Evolutionary conservation across 1,140 invertebrate species (phyloP), one percentile per base, ranked within the genome.

Genomic region (Yoshiicerus persimilis): DNA sequence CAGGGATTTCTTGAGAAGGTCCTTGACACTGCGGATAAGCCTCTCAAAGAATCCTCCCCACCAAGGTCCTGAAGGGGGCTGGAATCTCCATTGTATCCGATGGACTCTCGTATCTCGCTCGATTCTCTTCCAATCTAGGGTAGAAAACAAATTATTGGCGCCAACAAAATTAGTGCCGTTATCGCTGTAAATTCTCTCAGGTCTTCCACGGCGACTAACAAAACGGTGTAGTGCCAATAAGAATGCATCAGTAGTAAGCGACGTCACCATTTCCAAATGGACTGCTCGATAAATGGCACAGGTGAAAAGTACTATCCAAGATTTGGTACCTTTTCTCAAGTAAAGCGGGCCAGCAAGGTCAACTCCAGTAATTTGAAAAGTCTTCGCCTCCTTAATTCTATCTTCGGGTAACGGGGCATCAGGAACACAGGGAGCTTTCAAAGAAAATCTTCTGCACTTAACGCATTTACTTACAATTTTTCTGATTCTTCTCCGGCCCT

Each of bases 341-440:
- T 83, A 90, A 10, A 92, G 39, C 2, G 91, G 92, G 0, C 91
- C 92, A 5, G 92, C 91, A 25, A 92, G 89, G 88, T 92, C 92
- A 9, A 92, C 88, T 0, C 92, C 92, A 2, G 87, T 89, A 1
- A 92, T 83, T 86, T 92, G 90, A 90, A 92, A 92, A 10, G 89
- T 84, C 4, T 47, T 27, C 11, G 91, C 90, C 56, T 91, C 91
- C 38, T 87, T 87, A 0, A 92, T 88, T 64, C 91, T 64, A 83
- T 92, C 89, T 64, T 89, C 38, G 13, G 92, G 92, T 66, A 92
- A 34, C 13, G 92, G 87, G 25, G 90, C 66, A 20, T 88, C 38
- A 77, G 89, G 77, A 23, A 84, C 87, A 32, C 89, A n/a, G 25
- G 91, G 83, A 10, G 64, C 16, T 89, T 92, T 92, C 3, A 86